Base-by-base conservation (phyloP, 2,888 invertebrate genomes). In the Andrena marginata region DNA sequence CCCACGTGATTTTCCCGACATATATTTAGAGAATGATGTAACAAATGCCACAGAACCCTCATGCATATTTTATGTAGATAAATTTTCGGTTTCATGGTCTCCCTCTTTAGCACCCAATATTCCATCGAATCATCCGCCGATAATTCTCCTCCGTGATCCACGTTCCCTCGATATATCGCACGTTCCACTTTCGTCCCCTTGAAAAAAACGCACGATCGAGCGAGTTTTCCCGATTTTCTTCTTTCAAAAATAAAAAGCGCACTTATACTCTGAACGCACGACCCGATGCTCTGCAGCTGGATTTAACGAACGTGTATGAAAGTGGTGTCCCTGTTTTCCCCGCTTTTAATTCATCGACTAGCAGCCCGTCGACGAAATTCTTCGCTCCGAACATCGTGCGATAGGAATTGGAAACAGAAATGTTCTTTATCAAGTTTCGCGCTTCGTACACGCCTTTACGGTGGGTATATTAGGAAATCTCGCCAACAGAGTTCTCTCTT, bases 241-340 rank as follows among this genome's bases (percentile, higher is more conserved):
- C 23, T 10, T 2, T 2, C 7, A 13, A 13, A 31, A 48, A 26
- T 29, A 13, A 68, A 49, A 33, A 31, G 13, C 33, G 7, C 48
- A 49, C 33, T 33, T 51, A 51, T 51, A 49, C n/a, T 7, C 4
- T 20, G 48, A 10, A 71, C 31, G 16, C 13, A 26, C 31, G 26
- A 65, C 31, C 20, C 29, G n/a, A 67, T 42, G 20, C 3, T 2
- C 4, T 33, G 26, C 7, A 35, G 10, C 29, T n/a, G 26, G n/a
- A 26, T 65, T 65, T 65, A 73, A 54, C 35, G 69, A 69, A 42
- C 35, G 16, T 10, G 13, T 59, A 29, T 48, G 29, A 51, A 67
- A 65, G n/a, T 10, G n/a, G n/a, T 33, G 10, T 10, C 6, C 8
- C 26, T 23, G 48, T 29, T 35, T 65, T 49, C n/a, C 8, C 65